Evolutionary conservation across 2,888 invertebrate genomes (phyloP).

Genomic region (Andrena bicolor): DNA sequence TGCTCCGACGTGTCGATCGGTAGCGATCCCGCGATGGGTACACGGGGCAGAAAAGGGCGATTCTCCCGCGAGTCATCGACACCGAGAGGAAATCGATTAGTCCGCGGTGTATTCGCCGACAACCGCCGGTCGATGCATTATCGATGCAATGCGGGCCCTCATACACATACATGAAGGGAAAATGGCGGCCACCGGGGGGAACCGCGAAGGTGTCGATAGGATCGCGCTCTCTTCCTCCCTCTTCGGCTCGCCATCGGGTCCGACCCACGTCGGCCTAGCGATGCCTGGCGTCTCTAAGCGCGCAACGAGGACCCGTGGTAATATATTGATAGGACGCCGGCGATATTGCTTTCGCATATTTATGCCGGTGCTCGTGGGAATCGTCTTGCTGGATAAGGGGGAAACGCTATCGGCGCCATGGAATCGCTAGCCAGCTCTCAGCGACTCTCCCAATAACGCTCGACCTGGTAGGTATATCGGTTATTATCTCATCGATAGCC

Average conservation of each 20-base stretch:
- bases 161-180: constrained; percentile 73
- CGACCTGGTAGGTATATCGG: constrained; percentile 22
- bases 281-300: constrained; percentile 62
- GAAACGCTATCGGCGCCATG: constrained; percentile 44
- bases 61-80: constrained; percentile 43
- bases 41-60: constrained; percentile 15
- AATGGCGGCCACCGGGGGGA: constrained; percentile 62
- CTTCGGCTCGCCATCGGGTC: neutral
- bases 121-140: constrained; percentile 66
- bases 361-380: constrained; percentile 68
- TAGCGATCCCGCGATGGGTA: constrained; percentile 5
- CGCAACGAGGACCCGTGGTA: constrained; percentile 54
- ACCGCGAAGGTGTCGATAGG: constrained; percentile 71
- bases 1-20: neutral
- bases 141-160: constrained; percentile 67
- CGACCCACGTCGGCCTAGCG: constrained; percentile 23
- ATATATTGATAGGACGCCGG: constrained; percentile 68
- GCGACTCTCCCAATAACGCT: constrained; percentile 40
- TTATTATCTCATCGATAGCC: constrained; percentile 45
- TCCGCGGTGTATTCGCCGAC: constrained; percentile 55
- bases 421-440: constrained; percentile 42
- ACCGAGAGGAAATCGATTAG: constrained; percentile 68
- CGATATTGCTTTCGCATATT: constrained; percentile 71
- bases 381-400: constrained; percentile 57
- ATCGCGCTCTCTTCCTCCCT: constrained; percentile 42